Base-by-base conservation (phyloP, 1,140 invertebrate genomes). In the Heliothis subflexa region DNA sequence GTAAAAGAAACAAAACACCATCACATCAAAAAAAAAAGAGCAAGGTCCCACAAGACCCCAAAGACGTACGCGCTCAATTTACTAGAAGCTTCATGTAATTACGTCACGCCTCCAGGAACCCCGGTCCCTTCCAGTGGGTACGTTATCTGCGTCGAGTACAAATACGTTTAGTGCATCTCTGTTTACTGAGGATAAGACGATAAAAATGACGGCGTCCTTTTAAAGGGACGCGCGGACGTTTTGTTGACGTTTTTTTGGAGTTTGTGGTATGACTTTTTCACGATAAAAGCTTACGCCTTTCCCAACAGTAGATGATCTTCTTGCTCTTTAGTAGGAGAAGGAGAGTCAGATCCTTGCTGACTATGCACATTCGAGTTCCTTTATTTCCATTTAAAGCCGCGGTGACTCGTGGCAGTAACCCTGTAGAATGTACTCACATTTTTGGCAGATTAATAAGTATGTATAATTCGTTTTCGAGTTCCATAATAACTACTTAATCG, bases 111-210 rank as follows among this genome's bases (percentile, higher is more conserved):
- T 13, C 21, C 16, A 49, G 21, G 57, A 61, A 59, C 55, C 55
- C 25, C 11, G 33, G 33, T 57, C 18, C 61, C 61, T 59, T 61
- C 54, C 71, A 74, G 59, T 74, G 61, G 71, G 45, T 55, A 45
- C 40, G 16, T 61, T 74, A 74, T 74, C 68, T 71, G 50, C 45
- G 49, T 33, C 49, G 47, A 2, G 18, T 40, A 71, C 68, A 71
- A 71, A 71, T 71, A 28, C 50, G 68, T 71, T 71, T 71, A 71
- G 50, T 50, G 47, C 47, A 70, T 70, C 50, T 70, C 66, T 70
- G 47, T 70, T 70, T 70, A 52, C 50, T 13, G n/a, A 28, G 66
- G 47, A 28, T 70, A 52, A 70, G 21, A 52, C n/a, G 66, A 28
- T 50, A 70, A 52, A 70, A 52, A 25, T 70, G 66, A 50, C 47